Percentiles rank a stretch among this genome's conserved stretches.
Evolutionary conservation across 2,888 invertebrate species (phyloP).

Genomic region (Leucoma salicis): DNA sequence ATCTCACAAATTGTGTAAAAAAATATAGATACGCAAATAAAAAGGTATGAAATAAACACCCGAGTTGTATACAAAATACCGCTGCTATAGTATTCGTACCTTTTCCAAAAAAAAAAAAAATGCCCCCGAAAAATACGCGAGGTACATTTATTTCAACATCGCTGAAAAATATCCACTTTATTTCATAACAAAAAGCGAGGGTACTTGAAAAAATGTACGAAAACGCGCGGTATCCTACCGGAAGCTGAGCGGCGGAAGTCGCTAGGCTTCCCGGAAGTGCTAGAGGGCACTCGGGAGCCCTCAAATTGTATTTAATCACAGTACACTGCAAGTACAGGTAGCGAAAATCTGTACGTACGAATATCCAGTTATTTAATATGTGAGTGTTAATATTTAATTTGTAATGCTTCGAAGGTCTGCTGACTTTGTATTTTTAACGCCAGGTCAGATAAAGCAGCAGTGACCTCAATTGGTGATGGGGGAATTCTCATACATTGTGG

Average conservation of each 20-base stretch:
- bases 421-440: too few relatives aligned
- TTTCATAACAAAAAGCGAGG: constrained; percentile 59
- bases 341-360: constrained; percentile 38
- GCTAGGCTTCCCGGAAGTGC: constrained; percentile 75
- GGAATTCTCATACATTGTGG: too few relatives aligned
- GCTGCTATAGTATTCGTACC: constrained; percentile 7
- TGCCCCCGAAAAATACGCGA: constrained; percentile 23
- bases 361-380: constrained; percentile 53
- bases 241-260: constrained; percentile 73
- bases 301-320: constrained; percentile 75
- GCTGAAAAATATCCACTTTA: constrained; percentile 33
- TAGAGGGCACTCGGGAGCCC: constrained; percentile 65
- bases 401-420: too few relatives aligned
- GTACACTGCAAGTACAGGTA: constrained; percentile 49
- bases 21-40: constrained; percentile 3
- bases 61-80: constrained; percentile 15
- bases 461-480: too few relatives aligned
- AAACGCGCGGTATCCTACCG: constrained; percentile 69
- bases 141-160: constrained; percentile 39
- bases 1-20: background rate
- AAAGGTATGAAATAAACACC: constrained; percentile 16
- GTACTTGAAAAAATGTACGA: constrained; percentile 64
- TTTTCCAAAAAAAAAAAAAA: constrained; percentile 25
- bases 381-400: too few relatives aligned
- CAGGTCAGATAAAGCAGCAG: too few relatives aligned